Conservation (phyloP, 2,113 vertebrate genomes). For the Asarcornis scutulata region DNA sequence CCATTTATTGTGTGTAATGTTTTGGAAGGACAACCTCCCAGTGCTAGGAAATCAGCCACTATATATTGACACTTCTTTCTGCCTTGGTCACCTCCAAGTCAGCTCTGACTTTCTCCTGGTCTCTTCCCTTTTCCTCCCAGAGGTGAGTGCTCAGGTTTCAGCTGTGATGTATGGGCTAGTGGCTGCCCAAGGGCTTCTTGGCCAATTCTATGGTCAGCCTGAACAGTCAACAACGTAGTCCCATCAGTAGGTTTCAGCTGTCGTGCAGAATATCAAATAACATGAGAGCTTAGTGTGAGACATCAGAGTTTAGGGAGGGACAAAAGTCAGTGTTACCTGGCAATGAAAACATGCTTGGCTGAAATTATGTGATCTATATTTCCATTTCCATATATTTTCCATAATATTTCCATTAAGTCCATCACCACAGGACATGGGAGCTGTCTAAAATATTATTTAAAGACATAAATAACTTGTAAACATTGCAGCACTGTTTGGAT, state of each 20-base stretch:
- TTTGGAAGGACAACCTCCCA: not conserved
- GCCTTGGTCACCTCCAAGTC: not conserved
- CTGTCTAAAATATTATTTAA: not conserved
- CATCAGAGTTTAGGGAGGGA: not conserved
- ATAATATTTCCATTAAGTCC: not conserved
- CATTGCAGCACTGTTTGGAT: not conserved
- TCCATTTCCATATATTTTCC: not conserved
- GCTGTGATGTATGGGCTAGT: fast-evolving
- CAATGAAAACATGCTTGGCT: not conserved
- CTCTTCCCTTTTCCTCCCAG: not conserved
- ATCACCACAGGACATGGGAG: not conserved
- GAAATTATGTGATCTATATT: not conserved
- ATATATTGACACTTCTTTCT: not conserved
- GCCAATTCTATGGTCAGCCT: not conserved
- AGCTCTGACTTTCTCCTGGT: not conserved
- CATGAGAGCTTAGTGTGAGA: not conserved
- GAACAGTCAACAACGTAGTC: not conserved
- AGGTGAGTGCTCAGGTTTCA: not conserved
- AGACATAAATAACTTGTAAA: not conserved
- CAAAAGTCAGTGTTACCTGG: not conserved
- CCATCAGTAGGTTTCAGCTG: not conserved
- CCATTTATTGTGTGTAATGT: not conserved
- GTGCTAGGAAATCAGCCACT: not conserved
- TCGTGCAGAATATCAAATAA: not conserved
- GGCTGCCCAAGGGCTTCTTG: fast-evolving